phyloP scores from a whole-genome alignment of 2,113 vertebrate genomes.

The Carassius auratus region DNA sequence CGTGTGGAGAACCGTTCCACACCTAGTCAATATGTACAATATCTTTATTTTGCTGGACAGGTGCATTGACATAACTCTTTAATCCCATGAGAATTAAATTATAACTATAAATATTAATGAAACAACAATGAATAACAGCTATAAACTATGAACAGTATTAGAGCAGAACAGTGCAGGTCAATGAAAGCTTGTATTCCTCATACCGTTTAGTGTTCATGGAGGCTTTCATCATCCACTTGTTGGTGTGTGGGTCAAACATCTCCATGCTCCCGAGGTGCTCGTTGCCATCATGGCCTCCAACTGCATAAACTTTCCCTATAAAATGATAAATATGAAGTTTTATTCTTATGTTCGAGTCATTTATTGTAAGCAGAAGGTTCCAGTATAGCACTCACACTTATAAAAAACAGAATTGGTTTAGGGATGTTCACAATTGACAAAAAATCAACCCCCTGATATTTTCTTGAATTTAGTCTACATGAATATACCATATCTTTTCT shows the following conservation, averaged over 20 bases:
- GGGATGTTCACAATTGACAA: not conserved
- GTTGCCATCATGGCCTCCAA: constrained; percentile 96
- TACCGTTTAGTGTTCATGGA: constrained; percentile 99
- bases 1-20: too few relatives aligned
- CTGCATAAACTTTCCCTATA: constrained; percentile 94
- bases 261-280: constrained; percentile 97
- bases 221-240: constrained; percentile 99
- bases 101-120: too few relatives aligned
- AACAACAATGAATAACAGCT: too few relatives aligned
- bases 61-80: too few relatives aligned
- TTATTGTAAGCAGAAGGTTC: not conserved
- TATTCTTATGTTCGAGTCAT: not conserved
- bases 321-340: not conserved
- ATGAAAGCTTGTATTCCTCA: not conserved
- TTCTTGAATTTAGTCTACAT: not conserved
- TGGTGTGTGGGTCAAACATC: constrained; percentile 94
- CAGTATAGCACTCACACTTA: not conserved
- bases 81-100: too few relatives aligned
- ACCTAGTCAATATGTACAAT: too few relatives aligned
- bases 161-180: too few relatives aligned
- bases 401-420: not conserved
- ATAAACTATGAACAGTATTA: too few relatives aligned
- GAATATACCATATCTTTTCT: not conserved
- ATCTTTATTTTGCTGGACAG: too few relatives aligned
- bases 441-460: not conserved